Conservation (phyloP, 2,113 vertebrate species). For the Aix galericulata region DNA sequence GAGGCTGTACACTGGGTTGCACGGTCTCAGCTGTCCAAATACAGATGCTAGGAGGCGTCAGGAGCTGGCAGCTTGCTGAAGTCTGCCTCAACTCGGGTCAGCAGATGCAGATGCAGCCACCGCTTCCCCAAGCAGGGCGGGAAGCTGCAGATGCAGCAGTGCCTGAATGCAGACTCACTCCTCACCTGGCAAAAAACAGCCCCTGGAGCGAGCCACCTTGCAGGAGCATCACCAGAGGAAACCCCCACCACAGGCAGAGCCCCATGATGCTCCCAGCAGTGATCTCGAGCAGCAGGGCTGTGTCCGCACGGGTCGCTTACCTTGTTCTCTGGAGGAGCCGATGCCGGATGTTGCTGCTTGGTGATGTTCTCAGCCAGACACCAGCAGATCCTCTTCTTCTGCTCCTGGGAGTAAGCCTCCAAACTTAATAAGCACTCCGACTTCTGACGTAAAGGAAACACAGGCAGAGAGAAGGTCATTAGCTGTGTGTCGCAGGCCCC, state of each 20-base stretch:
- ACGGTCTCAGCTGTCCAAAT: neutral
- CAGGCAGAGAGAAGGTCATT: constrained; percentile 64
- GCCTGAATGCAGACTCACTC: neutral
- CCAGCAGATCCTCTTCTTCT: constrained; percentile 95
- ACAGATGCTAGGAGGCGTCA: neutral
- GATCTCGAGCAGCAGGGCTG: neutral
- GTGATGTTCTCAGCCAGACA: constrained; percentile 93
- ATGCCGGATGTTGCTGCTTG: constrained; percentile 87
- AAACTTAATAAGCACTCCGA: constrained; percentile 96
- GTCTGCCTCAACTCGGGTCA: neutral
- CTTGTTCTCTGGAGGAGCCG: constrained; percentile 78
- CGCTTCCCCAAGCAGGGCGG: neutral
- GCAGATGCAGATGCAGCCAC: neutral
- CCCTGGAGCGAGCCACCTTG: neutral
- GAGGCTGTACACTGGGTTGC: fast-evolving
- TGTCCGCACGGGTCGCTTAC: constrained; percentile 70
- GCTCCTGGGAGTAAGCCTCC: constrained; percentile 92
- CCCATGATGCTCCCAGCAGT: fast-evolving
- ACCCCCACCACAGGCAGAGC: neutral
- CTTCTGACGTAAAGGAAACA: constrained; percentile 84
- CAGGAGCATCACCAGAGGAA: neutral
- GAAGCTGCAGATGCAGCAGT: neutral
- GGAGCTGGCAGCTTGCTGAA: neutral
- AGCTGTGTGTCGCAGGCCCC: constrained; percentile 46
- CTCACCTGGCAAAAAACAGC: neutral